Evolutionary conservation across 2,888 invertebrate species (phyloP), one percentile per base, ranked within the genome.

Genomic region (Onchidella celtica): DNA sequence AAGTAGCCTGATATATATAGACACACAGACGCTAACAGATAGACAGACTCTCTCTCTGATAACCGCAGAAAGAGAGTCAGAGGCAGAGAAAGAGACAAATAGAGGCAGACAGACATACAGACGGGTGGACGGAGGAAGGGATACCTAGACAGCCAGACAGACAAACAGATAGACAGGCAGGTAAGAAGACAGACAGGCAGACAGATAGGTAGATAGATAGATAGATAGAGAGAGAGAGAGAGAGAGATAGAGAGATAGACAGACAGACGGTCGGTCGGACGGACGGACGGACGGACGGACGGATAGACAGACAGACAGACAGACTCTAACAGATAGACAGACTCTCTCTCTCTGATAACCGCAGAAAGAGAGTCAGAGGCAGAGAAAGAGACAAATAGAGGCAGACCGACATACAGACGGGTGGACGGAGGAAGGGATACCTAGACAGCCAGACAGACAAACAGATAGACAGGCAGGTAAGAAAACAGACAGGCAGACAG

Each of bases 271-370:
- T n/a, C 6, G 47, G 47, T 47, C 9, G 47, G 9, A 47, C 47
- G 47, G 6, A 11, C 17, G 6, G 55, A 72, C 21, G 14, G 55
- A 55, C 9, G 55, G 47, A 47, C 47, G 47, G 47, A 47, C 47
- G 17, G 47, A 47, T 17, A 47, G 47, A 47, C 47, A 47, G 55
- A 72, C 29, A 72, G 72, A 55, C 29, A 72, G 55, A 72, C 29
- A 72, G 36, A 69, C 36, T 36, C n/a, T n/a, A n/a, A 47, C 47
- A 47, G 47, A 47, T 17, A 47, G 55, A 72, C 29, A 72, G 72
- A 55, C 29, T 55, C 24, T 55, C 29, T 55, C n/a, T 36, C 36
- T 36, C 47, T 11, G 47, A 17, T 17, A 47, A 17, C 9, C 47
- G 17, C 9, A 47, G 9, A 47, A 17, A 17, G 9, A 47, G 47